Evolutionary conservation across 2,888 invertebrate species (phyloP).

Genomic region (Cosmia trapezina): DNA sequence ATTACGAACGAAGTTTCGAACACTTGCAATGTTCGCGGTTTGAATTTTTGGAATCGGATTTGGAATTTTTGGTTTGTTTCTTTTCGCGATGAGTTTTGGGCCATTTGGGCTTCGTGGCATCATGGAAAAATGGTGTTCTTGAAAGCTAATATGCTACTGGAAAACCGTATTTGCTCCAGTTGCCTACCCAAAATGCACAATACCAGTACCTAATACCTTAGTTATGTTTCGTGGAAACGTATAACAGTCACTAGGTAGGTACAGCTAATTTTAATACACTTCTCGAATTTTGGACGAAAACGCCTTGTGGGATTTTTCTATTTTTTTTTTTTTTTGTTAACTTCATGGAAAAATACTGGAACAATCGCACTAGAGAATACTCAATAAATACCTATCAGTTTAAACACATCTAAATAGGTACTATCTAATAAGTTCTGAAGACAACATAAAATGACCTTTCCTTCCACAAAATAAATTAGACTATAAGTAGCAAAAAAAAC

Average conservation of each 20-base stretch:
- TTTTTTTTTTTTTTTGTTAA: background rate
- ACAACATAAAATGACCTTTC: background rate
- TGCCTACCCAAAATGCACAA: background rate
- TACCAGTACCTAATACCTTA: no score
- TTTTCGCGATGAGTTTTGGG: background rate
- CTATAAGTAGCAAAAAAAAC: background rate
- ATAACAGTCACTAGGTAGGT: background rate
- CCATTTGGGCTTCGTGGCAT: background rate
- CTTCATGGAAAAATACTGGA: background rate
- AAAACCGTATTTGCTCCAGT: background rate
- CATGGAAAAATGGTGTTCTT: background rate
- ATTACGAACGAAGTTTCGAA: conserved; percentile 44
- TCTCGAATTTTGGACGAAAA: background rate
- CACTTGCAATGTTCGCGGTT: conserved; percentile 21
- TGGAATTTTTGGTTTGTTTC: conserved; percentile 6
- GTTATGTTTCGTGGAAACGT: background rate
- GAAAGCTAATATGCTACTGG: background rate
- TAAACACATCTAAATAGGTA: no score
- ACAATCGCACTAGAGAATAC: background rate
- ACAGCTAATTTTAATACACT: no score
- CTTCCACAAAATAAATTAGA: background rate
- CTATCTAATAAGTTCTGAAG: background rate
- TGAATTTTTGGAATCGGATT: conserved; percentile 15
- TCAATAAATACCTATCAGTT: background rate
- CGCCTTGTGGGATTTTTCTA: background rate